Evolutionary conservation across 1,140 invertebrate species (phyloP), one percentile per base, ranked within the genome.

Genomic region (Uloborus diversus): DNA sequence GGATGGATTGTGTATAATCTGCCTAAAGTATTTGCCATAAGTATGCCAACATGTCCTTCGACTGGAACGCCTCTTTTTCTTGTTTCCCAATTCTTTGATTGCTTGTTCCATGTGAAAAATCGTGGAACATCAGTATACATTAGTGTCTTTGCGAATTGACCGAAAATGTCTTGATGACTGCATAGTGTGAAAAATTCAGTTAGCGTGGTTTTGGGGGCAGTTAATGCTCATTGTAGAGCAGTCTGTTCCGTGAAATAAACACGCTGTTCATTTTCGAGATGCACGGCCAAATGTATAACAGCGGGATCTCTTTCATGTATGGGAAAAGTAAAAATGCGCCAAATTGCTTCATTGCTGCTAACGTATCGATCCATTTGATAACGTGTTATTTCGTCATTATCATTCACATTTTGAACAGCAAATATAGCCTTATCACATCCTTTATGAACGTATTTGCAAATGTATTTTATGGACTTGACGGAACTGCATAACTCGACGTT

Each of bases 1-100:
- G 86, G 85, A 84, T 85, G 83, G 35, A 88, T 81, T 20, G 83
- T 83, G 80, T 87, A 87, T 20, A 87, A 11, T 64, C 85, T 27
- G 3, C 85, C 84, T 32, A 86, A 70, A 30, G 80, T 57, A 56
- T 82, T 64, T 57, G 79, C 30, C 56, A 49, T 32, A 82, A 75
- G 81, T 69, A 81, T 28, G 73, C 79, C 71, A 20, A 76, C 71
- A 42, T 81, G 66, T 51, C 79, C 82, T 81, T 73, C 62, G 82
- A 85, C 82, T 51, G 33, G 51, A 14, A 14, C 17, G 27, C n/a
- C n/a, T n/a, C n/a, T n/a, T 51, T 30, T 68, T 23, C 37, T 20
- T 47, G 2, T 9, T 20, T 61, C 37, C 66, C 66, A 69, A 2
- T 30, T 51, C 20, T 42, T 42, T 9, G 2, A 25, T 20, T 5